These are phyloP conservation scores for Parotia lawesii DNA, from an alignment of 2,113 vertebrate species.

Conservation along the genomic window DNA sequence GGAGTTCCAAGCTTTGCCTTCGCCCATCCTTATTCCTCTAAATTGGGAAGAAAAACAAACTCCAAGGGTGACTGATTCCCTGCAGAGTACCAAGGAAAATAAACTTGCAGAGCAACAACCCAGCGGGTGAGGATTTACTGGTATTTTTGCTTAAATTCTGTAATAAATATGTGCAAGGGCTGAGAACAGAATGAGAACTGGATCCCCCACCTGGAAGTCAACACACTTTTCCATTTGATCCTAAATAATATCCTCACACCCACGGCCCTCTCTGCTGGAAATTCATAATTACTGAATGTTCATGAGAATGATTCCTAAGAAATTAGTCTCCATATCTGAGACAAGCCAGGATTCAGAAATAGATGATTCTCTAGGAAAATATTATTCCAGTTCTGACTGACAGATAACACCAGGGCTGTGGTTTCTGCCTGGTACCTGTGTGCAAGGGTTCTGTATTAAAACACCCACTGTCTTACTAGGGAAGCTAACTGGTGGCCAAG, in stretches of 20 bases:
- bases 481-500: background rate
- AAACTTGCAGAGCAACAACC: background rate
- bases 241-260: background rate
- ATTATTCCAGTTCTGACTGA: background rate
- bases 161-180: background rate
- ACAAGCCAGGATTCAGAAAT: background rate
- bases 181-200: background rate
- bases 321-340: background rate
- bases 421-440: background rate
- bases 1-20: background rate
- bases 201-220: background rate
- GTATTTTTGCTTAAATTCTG: background rate
- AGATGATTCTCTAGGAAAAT: background rate
- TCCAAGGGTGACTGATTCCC: background rate
- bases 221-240: background rate
- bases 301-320: background rate
- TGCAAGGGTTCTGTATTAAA: background rate
- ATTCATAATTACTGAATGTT: background rate
- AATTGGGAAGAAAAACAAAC: slow-evolving; percentile 27
- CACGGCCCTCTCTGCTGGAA: background rate
- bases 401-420: background rate
- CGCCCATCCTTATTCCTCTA: background rate
- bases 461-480: background rate
- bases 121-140: background rate
- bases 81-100: background rate